phyloP scores from a whole-genome alignment of 2,888 invertebrate species.

The Andrena trimmerana region DNA sequence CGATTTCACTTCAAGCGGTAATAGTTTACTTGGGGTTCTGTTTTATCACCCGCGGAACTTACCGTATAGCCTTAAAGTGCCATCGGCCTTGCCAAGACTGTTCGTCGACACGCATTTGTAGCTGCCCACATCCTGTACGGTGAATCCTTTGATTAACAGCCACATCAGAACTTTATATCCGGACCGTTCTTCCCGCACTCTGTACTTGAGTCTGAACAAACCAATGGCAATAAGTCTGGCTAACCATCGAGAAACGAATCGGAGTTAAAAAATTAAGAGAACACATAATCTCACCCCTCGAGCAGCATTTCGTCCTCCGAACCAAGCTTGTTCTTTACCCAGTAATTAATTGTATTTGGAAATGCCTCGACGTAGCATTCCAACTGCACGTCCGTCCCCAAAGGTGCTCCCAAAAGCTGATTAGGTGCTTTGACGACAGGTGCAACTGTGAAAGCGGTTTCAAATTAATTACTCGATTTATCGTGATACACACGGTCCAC shows the following conservation, averaged over 20 bases:
- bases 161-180: constrained; percentile 92
- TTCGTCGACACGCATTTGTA: constrained; percentile 94
- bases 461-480: constrained; percentile 63
- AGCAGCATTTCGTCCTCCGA: constrained; percentile 77
- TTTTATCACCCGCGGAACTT: constrained; percentile 76
- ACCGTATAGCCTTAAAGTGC: constrained; percentile 91
- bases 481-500: constrained; percentile 22
- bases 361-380: constrained; percentile 96
- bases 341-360: constrained; percentile 91
- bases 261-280: constrained; percentile 7
- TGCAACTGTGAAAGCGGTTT: constrained; percentile 88
- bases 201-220: constrained; percentile 90
- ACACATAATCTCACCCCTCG: constrained; percentile 77
- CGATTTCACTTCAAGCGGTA: not conserved
- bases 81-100: constrained; percentile 92
- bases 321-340: constrained; percentile 89
- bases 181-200: constrained; percentile 89
- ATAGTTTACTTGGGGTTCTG: constrained; percentile 10
- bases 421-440: constrained; percentile 96
- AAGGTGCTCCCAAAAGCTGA: constrained; percentile 94
- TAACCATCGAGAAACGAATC: not conserved
- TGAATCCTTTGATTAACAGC: constrained; percentile 88
- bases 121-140: constrained; percentile 89
- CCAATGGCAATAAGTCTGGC: constrained; percentile 39
- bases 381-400: constrained; percentile 94